phyloP scores from a whole-genome alignment of 2,888 invertebrate species.

The Troides aeacus region DNA sequence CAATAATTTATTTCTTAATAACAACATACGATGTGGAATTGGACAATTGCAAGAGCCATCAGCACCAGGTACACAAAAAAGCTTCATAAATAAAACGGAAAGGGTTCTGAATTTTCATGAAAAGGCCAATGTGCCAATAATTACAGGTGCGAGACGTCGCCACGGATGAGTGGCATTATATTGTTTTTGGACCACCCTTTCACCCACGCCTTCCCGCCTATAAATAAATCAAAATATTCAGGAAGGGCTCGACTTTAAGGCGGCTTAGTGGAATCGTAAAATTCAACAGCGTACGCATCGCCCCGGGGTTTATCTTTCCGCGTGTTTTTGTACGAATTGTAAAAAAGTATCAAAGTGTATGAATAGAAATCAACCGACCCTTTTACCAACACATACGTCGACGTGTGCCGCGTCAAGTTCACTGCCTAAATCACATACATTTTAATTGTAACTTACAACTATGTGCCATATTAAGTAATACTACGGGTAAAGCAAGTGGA shows the following conservation, averaged over 20 bases:
- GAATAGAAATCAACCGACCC: slow-evolving; percentile 72
- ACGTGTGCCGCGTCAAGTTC: slow-evolving; percentile 64
- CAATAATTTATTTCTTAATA: too few species aligned
- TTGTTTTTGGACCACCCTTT: slow-evolving; percentile 77
- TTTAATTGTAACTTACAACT: slow-evolving; percentile 29
- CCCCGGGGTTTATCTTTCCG: slow-evolving; percentile 73
- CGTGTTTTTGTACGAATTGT: slow-evolving; percentile 75
- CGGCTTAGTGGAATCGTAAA: slow-evolving; percentile 80
- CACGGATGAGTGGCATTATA: slow-evolving; percentile 62
- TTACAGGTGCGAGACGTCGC: slow-evolving; percentile 17
- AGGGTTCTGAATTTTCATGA: slow-evolving; percentile 2
- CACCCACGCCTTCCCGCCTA: slow-evolving; percentile 70
- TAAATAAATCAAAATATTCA: slow-evolving; percentile 81
- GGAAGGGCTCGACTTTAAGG: slow-evolving; percentile 78
- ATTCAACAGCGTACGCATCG: slow-evolving; percentile 76
- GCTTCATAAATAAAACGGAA: not conserved
- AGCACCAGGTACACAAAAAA: not conserved
- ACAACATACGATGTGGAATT: too few species aligned
- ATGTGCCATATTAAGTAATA: too few species aligned
- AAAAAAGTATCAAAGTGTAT: slow-evolving; percentile 75
- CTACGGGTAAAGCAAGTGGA: too few species aligned
- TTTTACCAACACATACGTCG: slow-evolving; percentile 69
- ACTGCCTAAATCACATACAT: slow-evolving; percentile 68
- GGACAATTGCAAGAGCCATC: not conserved
- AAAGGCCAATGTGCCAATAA: slow-evolving; percentile 23